Percentiles rank a stretch among this genome's conserved stretches.
phyloP scores from a whole-genome alignment of 2,797 vertebrate genomes.

The Brachymystax lenok region DNA sequence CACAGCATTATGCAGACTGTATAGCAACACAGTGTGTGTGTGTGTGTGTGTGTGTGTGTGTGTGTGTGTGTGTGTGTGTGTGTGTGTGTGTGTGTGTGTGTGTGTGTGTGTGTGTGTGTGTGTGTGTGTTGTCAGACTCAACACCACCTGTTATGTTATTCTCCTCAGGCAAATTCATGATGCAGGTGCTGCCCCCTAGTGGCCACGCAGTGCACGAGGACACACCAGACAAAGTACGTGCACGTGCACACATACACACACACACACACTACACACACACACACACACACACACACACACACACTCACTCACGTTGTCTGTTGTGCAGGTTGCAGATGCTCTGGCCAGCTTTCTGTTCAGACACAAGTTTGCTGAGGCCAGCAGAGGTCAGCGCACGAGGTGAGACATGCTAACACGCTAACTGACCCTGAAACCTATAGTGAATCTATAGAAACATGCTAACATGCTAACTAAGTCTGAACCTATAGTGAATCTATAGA shows the following conservation, averaged over 20 bases:
- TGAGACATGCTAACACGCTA: constrained; percentile 16
- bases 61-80: constrained; percentile 9
- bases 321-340: constrained; percentile 59
- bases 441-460: neutral
- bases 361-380: constrained; percentile 67
- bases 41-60: no score
- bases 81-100: neutral
- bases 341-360: constrained; percentile 64
- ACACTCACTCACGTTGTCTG: neutral
- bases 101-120: neutral
- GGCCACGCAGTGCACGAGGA: constrained; percentile 69
- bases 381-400: constrained; percentile 52
- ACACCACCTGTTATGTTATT: neutral
- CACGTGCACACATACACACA: no score
- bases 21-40: no score
- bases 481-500: neutral
- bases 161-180: constrained; percentile 68
- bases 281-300: neutral
- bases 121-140: no score
- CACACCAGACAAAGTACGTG: constrained; percentile 63
- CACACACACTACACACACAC: neutral
- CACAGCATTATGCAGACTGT: no score
- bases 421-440: neutral
- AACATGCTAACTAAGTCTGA: neutral
- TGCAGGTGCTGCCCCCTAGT: constrained; percentile 75